Base-by-base conservation (phyloP, 2,113 vertebrate genomes). In the Microcebus griseorufus region DNA sequence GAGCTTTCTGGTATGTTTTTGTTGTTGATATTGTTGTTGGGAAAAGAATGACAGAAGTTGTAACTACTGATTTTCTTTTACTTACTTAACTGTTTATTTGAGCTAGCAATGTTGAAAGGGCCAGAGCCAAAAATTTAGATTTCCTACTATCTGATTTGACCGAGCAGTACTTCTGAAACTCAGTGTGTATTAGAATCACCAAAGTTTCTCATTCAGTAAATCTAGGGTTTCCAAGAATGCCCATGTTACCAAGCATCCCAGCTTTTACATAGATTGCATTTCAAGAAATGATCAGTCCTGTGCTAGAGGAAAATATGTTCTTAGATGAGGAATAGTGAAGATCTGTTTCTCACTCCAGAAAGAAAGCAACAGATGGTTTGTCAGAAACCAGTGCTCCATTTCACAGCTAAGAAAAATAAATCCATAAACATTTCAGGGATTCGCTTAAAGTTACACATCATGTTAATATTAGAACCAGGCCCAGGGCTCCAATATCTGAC, bases 401-500 rank as follows among this genome's bases (percentile, higher is more conserved):
- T 88, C 20, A 70, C 17, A 78, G 20, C 2, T 45, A 60, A 67
- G 58, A 91, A 83, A 86, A 80, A 32, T 55, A 42, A 51, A 58
- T 18, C 3, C 7, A 58, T 34, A 23, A 32, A 51, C 1, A 34
- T 4, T 32, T 23, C 37, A 90, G n/a, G 17, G 6, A 23, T 76
- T 69, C 6, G 0, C 48, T 75, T 53, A 67, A 20, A 20, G 18
- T 34, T 73, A 69, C 9, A 25, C 6, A 67, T 17, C 6, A 58
- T 42, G 14, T 84, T 53, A 93, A 3, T 34, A 27, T 90, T 37
- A 78, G 64, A 75, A 89, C 16, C 11, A 27, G 45, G n/a, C 7
- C 42, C 3, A 27, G 34, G 8, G 34, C 5, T 3, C 6, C 1
- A 0, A 0, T 25, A 9, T 29, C 12, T 17, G n/a, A 3, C 25